Conservation (phyloP, 2,113 vertebrate genomes). For the Aix galericulata region DNA sequence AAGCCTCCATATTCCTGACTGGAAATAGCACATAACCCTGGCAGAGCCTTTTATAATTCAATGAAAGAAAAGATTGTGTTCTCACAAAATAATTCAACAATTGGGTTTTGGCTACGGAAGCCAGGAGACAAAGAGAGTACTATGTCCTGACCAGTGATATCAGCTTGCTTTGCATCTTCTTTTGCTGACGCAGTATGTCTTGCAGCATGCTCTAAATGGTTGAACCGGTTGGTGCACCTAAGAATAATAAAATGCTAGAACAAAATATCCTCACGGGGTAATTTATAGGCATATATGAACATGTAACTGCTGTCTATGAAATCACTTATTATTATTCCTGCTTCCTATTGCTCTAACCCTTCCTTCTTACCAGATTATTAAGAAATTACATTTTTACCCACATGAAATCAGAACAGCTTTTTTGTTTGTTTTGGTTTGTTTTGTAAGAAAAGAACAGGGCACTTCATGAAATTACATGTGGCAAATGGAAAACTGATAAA, state of each 20-base stretch:
- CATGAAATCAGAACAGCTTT: background rate
- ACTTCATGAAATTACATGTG: background rate
- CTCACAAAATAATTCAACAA: constrained; percentile 78
- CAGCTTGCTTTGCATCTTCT: constrained; percentile 56
- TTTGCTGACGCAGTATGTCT: constrained; percentile 53
- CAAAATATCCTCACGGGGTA: background rate
- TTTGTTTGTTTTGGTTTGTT: background rate
- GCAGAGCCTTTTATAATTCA: constrained; percentile 67
- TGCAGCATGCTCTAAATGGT: background rate
- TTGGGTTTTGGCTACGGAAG: constrained; percentile 60
- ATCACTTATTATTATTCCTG: background rate
- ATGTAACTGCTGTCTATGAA: background rate
- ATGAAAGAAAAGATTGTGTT: constrained; percentile 81
- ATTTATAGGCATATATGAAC: background rate
- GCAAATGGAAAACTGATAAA: constrained; percentile 18
- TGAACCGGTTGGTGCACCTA: background rate
- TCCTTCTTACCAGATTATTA: background rate
- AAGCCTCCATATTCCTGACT: constrained; percentile 68
- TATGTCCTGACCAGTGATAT: constrained; percentile 60
- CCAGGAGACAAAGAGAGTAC: constrained; percentile 73
- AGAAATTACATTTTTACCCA: background rate
- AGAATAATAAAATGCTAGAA: background rate
- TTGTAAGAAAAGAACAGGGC: background rate
- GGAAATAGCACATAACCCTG: constrained; percentile 74
- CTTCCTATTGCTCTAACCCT: background rate